Evolutionary conservation across 1,140 invertebrate species (phyloP).

Genomic region (Drosophila orena): DNA sequence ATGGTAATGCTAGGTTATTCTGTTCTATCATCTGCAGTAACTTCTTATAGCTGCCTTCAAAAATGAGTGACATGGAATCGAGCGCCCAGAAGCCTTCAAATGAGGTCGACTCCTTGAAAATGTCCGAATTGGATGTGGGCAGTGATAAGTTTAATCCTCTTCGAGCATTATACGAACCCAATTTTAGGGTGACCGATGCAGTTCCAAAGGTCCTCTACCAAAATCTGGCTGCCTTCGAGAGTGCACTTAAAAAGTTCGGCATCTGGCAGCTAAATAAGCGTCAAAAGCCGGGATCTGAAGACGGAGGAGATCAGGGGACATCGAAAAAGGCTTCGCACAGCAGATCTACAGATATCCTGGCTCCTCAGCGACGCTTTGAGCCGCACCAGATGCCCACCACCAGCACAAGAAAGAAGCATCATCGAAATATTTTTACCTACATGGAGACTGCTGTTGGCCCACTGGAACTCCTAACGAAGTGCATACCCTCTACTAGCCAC

Average conservation of each 20-base stretch:
- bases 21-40: not conserved
- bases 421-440: constrained; percentile 87
- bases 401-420: constrained; percentile 64
- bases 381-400: constrained; percentile 72
- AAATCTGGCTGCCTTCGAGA: constrained; percentile 80
- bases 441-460: constrained; percentile 88
- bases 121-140: constrained; percentile 86
- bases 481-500: constrained; percentile 79
- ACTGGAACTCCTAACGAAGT: constrained; percentile 87
- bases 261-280: constrained; percentile 66
- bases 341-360: not conserved
- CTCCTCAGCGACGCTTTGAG: constrained; percentile 51
- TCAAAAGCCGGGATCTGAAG: constrained; percentile 25
- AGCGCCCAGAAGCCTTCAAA: not conserved
- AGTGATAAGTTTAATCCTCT: constrained; percentile 89
- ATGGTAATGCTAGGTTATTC: no score
- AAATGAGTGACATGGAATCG: constrained; percentile 4
- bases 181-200: constrained; percentile 85
- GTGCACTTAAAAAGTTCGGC: constrained; percentile 62
- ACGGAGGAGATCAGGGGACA: not conserved
- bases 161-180: constrained; percentile 87
- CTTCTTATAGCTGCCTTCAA: not conserved
- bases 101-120: not conserved
- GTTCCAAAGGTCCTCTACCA: constrained; percentile 73
- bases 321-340: constrained; percentile 18